These are phyloP conservation scores for Ahaetulla prasina DNA, from an alignment of 2,113 vertebrate genomes.

Conservation along the genomic window DNA sequence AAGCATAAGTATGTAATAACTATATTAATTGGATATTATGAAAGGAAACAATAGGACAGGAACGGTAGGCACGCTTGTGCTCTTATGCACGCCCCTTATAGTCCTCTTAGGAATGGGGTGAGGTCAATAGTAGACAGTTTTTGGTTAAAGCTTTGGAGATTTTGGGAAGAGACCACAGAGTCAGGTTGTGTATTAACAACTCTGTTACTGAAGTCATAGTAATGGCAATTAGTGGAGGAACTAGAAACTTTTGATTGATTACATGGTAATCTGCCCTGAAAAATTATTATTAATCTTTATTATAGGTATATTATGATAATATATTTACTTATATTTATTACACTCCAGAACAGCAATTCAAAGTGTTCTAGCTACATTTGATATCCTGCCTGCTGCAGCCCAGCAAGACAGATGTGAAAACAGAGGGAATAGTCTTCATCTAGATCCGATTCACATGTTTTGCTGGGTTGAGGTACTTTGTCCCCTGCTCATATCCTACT, in stretches of 20 bases:
- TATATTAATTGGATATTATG: too few species aligned
- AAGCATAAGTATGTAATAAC: too few species aligned
- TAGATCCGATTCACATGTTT: background rate
- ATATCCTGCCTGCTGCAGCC: background rate
- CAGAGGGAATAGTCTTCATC: background rate
- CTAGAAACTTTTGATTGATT: background rate
- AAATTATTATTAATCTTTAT: background rate
- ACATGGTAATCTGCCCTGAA: background rate
- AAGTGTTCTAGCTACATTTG: background rate
- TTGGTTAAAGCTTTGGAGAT: too few species aligned
- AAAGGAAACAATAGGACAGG: too few species aligned
- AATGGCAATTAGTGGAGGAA: background rate
- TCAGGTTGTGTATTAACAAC: too few species aligned
- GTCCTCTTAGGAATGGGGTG: too few species aligned
- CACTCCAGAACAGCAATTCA: background rate
- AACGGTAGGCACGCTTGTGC: too few species aligned
- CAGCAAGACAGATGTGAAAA: background rate
- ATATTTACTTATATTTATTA: background rate
- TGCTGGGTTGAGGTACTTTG: background rate
- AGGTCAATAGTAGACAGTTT: too few species aligned
- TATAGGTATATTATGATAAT: background rate
- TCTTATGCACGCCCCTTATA: too few species aligned
- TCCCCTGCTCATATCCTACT: background rate
- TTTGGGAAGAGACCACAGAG: too few species aligned
- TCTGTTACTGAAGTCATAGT: too few species aligned